Evolutionary conservation across 2,888 invertebrate genomes (phyloP).

Genomic region (Antheraea assamensis): DNA sequence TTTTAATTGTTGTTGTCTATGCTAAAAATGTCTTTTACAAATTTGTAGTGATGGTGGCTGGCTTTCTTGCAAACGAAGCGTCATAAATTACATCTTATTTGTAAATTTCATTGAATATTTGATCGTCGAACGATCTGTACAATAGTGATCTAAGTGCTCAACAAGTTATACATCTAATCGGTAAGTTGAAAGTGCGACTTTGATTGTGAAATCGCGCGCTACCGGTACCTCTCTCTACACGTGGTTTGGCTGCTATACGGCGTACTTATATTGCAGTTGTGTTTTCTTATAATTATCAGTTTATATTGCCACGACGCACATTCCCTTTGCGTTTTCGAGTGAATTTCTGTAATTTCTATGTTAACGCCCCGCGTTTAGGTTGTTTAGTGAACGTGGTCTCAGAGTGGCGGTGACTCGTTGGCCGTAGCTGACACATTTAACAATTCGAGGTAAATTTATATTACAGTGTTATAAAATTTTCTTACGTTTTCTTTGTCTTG

Average conservation of each 20-base stretch:
- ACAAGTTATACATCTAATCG: slow-evolving; percentile 75
- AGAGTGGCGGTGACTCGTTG: slow-evolving; percentile 66
- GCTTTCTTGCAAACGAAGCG: slow-evolving; percentile 80
- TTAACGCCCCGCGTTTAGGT: slow-evolving; percentile 58
- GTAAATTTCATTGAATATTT: slow-evolving; percentile 62
- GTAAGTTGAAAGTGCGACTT: slow-evolving; percentile 73
- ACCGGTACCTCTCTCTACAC: slow-evolving; percentile 77
- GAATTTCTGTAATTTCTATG: slow-evolving; percentile 46
- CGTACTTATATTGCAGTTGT: slow-evolving; percentile 59
- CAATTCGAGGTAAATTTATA: slow-evolving; percentile 56
- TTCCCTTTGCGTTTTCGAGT: slow-evolving; percentile 42
- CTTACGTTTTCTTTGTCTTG: slow-evolving; percentile 19
- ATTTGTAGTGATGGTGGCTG: slow-evolving; percentile 82
- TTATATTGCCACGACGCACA: slow-evolving; percentile 42
- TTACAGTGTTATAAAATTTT: slow-evolving; percentile 19
- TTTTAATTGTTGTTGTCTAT: slow-evolving; percentile 73
- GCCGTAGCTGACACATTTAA: slow-evolving; percentile 63
- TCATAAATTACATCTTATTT: slow-evolving; percentile 74
- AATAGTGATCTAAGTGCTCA: slow-evolving; percentile 78
- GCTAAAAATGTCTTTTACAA: slow-evolving; percentile 80
- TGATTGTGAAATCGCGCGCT: slow-evolving; percentile 66
- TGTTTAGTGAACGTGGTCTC: slow-evolving; percentile 77
- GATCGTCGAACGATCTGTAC: slow-evolving; percentile 63
- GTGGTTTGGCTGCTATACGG: slow-evolving; percentile 70
- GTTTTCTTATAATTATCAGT: slow-evolving; percentile 52